phyloP scores from a whole-genome alignment of 2,113 vertebrate species.

The Chrysemys picta region DNA sequence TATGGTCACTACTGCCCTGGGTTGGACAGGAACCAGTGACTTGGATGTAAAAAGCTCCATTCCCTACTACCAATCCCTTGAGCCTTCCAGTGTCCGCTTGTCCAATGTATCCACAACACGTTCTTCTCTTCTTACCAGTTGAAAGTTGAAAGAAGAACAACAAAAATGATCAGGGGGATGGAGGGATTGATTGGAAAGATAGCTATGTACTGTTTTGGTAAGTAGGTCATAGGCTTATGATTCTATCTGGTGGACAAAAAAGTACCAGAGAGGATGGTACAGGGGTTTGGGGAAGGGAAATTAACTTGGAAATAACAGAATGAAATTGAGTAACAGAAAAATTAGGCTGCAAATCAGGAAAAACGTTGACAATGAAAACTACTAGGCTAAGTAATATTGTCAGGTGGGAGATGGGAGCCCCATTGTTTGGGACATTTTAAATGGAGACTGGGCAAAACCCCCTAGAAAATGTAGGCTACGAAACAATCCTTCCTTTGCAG shows the following conservation, averaged over 20 bases:
- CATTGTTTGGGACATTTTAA: background rate
- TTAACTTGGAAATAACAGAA: rapidly evolving
- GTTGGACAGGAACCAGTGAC: background rate
- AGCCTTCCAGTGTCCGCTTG: background rate
- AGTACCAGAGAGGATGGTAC: background rate
- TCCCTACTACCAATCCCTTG: background rate
- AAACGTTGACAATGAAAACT: background rate
- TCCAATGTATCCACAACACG: background rate
- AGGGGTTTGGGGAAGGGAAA: background rate
- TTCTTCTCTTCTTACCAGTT: background rate
- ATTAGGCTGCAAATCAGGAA: slow-evolving; percentile 19
- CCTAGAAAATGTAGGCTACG: background rate
- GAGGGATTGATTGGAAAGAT: background rate
- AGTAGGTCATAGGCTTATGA: background rate
- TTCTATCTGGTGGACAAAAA: background rate
- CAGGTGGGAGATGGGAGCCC: background rate
- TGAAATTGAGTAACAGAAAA: background rate
- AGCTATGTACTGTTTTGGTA: background rate
- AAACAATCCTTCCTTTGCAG: background rate
- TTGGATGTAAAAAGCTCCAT: background rate
- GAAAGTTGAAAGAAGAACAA: background rate
- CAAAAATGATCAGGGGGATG: background rate
- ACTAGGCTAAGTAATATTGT: background rate
- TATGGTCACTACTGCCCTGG: background rate
- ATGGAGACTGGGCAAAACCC: background rate